Evolutionary conservation across 2,113 vertebrate genomes (phyloP), one percentile per base, ranked within the genome.

Genomic region (Clinocottus analis): DNA sequence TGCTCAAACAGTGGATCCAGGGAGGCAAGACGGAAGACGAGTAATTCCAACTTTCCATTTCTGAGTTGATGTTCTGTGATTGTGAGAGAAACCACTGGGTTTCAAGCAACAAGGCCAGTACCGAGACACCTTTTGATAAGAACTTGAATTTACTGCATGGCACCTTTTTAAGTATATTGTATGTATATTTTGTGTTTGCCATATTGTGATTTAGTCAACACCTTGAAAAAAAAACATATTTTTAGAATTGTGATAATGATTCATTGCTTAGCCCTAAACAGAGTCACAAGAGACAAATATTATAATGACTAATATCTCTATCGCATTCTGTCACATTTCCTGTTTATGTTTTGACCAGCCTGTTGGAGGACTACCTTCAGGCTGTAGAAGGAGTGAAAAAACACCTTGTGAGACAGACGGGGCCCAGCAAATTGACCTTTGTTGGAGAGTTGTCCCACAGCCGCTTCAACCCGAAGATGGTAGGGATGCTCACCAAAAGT

Each of bases 1-100:
- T 99, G 85, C 96, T 99, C 31, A 99, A 99, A 85, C 98, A 99
- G 84, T 99, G 98, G 98, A 95, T 99, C 91, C 98, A 99, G 92
- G 98, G 98, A 4, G 97, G 97, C n/a, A 98, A 96, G 89, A 93
- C 88, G 1, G 98, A 99, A 87, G 94, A 95, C 0, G 92, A 94
- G 98, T 99, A 93, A 97, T 10, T 27, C 5, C 7, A 17, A 9
- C 35, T 73, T 74, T 27, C 4, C 1, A 5, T 61, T 70, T 61
- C 37, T 70, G 11, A 7, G 39, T 14, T 0, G 0, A 5, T 56
- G 13, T 39, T 75, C 1, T 61, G 60, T 62, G 11, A 31, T 23
- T 73, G 17, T 74, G 51, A 39, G 11, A 63, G 27, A 53, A 43
- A 79, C 31, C 41, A 23, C 3, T 25, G 33, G 12, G 13, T 21